Conservation (phyloP, 1,140 invertebrate genomes). For the Drosophila sp. region DNA sequence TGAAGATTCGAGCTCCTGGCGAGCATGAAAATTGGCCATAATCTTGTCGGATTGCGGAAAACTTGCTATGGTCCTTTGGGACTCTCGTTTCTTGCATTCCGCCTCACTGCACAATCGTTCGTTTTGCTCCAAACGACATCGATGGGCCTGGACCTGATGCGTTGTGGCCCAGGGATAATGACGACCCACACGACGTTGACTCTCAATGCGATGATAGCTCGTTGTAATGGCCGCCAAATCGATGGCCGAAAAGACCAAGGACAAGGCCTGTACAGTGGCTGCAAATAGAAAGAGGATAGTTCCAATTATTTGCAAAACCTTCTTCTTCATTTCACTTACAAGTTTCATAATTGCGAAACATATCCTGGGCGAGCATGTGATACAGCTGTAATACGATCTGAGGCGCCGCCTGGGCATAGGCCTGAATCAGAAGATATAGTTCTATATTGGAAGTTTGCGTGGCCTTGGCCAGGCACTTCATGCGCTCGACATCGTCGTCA, state of each 20-base stretch:
- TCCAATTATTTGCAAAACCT: background rate
- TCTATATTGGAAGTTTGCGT: slow-evolving; percentile 87
- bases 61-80: slow-evolving; percentile 67
- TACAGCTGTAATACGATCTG: slow-evolving; percentile 87
- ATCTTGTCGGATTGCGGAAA: slow-evolving; percentile 80
- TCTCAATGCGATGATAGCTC: slow-evolving; percentile 89
- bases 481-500: slow-evolving; percentile 84
- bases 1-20: background rate
- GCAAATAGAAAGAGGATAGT: slow-evolving; percentile 55
- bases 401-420: slow-evolving; percentile 89
- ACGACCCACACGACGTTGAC: slow-evolving; percentile 88
- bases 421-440: slow-evolving; percentile 89
- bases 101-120: slow-evolving; percentile 58
- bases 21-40: slow-evolving; percentile 70
- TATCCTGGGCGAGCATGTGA: slow-evolving; percentile 84
- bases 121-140: slow-evolving; percentile 56
- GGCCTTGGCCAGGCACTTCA: slow-evolving; percentile 85
- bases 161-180: slow-evolving; percentile 88
- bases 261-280: slow-evolving; percentile 87
- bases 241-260: slow-evolving; percentile 86
- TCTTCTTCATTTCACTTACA: slow-evolving; percentile 40
- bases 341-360: slow-evolving; percentile 77
- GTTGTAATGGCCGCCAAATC: slow-evolving; percentile 88
- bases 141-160: slow-evolving; percentile 53
- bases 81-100: slow-evolving; percentile 57